Percentiles rank a stretch among this genome's conserved stretches.
These are phyloP conservation scores for Microtus montanus DNA, from an alignment of 2,113 vertebrate species.

Conservation along the genomic window DNA sequence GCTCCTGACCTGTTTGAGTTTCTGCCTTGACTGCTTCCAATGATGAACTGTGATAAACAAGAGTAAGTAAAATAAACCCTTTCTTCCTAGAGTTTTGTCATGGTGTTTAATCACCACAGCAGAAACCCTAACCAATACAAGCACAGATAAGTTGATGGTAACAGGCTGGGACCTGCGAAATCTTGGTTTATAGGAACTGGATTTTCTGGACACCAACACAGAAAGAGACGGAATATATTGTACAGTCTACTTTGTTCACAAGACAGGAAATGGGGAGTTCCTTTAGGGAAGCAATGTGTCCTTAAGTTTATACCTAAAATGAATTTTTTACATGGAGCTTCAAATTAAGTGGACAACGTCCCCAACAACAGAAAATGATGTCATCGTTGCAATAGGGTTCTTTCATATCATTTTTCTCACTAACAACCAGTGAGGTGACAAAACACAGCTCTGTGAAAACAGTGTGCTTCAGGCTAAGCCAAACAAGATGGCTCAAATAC, in stretches of 20 bases:
- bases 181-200: not conserved
- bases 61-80: not conserved
- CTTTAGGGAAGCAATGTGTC: not conserved
- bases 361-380: slow-evolving; percentile 17
- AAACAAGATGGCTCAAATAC: not conserved
- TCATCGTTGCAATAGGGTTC: not conserved
- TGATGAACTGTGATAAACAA: not conserved
- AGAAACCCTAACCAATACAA: not conserved
- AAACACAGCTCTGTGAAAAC: not conserved
- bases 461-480: not conserved
- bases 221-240: not conserved
- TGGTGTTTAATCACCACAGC: not conserved
- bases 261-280: not conserved
- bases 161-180: not conserved
- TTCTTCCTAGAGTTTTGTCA: not conserved
- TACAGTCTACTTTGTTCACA: not conserved
- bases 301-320: slow-evolving; percentile 7
- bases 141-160: not conserved
- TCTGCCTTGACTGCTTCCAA: not conserved
- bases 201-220: slow-evolving; percentile 1
- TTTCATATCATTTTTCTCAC: not conserved
- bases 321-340: not conserved
- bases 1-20: not conserved
- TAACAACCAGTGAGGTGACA: not conserved
- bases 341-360: not conserved